Base-by-base conservation (phyloP, 2,113 vertebrate genomes). In the Puma concolor region DNA sequence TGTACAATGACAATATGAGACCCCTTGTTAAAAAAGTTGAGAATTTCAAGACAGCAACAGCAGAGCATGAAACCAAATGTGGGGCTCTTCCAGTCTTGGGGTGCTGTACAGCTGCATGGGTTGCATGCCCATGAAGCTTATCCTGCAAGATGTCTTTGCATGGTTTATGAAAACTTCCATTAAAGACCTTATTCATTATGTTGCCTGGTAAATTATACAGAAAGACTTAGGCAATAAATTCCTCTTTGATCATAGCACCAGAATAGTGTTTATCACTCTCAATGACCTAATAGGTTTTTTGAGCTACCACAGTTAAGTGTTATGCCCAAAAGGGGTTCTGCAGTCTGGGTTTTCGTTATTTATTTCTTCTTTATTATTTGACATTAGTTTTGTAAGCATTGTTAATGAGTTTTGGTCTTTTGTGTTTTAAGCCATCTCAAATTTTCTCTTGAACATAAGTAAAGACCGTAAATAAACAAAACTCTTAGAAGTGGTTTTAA, bases 341-440 rank as follows among this genome's bases (percentile, higher is more conserved):
- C 15, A 66, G 63, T 85, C 21, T 95, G 60, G 44, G 11, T 83
- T 88, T 91, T 82, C 66, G 77, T 52, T 52, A 57, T 67, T 48
- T 13, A 48, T 96, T 92, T 88, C 64, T 84, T 67, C 29, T 50
- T 88, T 95, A 63, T 69, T 91, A 29, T 79, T 95, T 87, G 44
- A 44, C 63, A 89, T 94, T 87, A 60, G 36, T 38, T 97, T 95
- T 90, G 29, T 76, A 16, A 69, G 36, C 48, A 77, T 6, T 81
- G 76, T 95, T 92, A 95, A 91, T 96, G 27, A 38, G 83, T 90
- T 87, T 95, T 67, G 29, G 54, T 69, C 31, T 91, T 92, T 95
- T 91, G 17, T 72, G 10, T 88, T 92, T 84, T 82, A 97, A 50
- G 67, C 9, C 67, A 92, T 44, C 31, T 91, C 52, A 89, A 23